A percentile compares a stretch with the other conserved stretches of the same genome.
Conservation (phyloP, 2,888 invertebrate genomes). For the Pardosa pseudoannulata region DNA sequence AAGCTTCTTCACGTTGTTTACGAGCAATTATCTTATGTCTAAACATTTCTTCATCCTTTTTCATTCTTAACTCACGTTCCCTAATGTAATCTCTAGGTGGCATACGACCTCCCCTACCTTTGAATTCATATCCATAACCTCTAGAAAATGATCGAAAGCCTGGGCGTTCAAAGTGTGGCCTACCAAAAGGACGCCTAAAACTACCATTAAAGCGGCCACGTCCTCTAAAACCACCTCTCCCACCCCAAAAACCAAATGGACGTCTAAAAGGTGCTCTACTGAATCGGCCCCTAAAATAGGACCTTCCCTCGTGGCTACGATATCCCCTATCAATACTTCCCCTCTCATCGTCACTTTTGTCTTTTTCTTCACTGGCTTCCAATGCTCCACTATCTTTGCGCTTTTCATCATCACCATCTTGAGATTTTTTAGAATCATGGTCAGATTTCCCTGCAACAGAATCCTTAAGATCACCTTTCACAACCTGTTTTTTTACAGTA, state of each 20-base stretch:
- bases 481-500: conserved; percentile 22
- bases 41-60: conserved; percentile 87
- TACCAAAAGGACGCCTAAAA: conserved; percentile 52
- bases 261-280: conserved; percentile 37
- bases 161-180: conserved; percentile 44
- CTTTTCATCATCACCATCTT: conserved; percentile 41
- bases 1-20: conserved; percentile 89
- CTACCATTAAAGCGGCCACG: conserved; percentile 38
- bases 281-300: conserved; percentile 37
- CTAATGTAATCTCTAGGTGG: conserved; percentile 36
- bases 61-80: conserved; percentile 81
- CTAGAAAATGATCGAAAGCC: conserved; percentile 37
- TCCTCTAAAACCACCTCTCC: conserved; percentile 42
- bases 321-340: conserved; percentile 38
- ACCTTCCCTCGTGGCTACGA: conserved; percentile 42
- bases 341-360: conserved; percentile 39
- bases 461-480: conserved; percentile 20
- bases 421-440: conserved; percentile 33
- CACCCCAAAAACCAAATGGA: conserved; percentile 52
- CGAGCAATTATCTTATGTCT: conserved; percentile 88
- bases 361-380: conserved; percentile 32
- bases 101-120: conserved; percentile 21
- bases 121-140: conserved; percentile 26
- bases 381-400: not conserved
- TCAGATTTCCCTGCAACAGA: conserved; percentile 22